Evolutionary conservation across 2,797 vertebrate genomes (phyloP).

Genomic region (Enteromius treurensis): DNA sequence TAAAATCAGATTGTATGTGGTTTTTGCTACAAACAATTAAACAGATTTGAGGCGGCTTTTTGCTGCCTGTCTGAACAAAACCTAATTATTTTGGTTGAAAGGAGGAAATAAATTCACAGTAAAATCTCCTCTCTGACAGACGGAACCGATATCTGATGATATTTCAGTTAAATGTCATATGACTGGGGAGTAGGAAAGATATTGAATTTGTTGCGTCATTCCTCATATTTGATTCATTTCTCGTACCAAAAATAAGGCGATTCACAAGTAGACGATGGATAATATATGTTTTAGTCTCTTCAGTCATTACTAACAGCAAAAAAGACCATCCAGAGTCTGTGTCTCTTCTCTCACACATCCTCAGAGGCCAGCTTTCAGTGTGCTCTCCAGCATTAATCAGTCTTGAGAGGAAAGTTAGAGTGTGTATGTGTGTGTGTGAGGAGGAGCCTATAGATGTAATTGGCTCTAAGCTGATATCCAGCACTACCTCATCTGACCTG

Average conservation of each 20-base stretch:
- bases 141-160: slow-evolving; percentile 11
- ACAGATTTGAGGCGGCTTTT: background rate
- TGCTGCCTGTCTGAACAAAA: background rate
- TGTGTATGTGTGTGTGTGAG: background rate
- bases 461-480: slow-evolving; percentile 39
- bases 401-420: background rate
- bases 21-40: background rate
- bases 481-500: slow-evolving; percentile 26
- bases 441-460: slow-evolving; percentile 27
- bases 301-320: background rate
- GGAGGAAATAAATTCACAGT: slow-evolving; percentile 6
- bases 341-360: slow-evolving; percentile 4
- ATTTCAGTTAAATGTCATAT: slow-evolving; percentile 30
- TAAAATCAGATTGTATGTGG: background rate
- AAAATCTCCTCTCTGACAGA: background rate
- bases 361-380: slow-evolving; percentile 25
- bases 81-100: slow-evolving; percentile 3
- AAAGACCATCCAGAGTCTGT: background rate
- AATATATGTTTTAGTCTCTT: slow-evolving; percentile 1
- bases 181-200: background rate
- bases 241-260: background rate
- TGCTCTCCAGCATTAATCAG: slow-evolving; percentile 49
- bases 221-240: background rate
- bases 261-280: background rate
- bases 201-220: slow-evolving; percentile 4